Base-by-base conservation (phyloP, 1,140 invertebrate genomes). In the Vanessa atalanta region DNA sequence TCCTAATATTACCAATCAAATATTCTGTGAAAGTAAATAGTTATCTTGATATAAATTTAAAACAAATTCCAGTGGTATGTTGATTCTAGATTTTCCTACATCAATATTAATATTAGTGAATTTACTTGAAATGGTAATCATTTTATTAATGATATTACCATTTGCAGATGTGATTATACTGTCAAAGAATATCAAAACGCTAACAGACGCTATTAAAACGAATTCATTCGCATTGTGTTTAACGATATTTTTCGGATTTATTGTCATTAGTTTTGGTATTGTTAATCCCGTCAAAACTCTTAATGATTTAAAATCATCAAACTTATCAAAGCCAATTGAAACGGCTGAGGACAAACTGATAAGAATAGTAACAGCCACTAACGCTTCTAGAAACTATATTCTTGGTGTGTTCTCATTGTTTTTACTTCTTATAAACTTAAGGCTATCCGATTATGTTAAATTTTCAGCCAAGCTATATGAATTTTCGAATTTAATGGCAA, bases 401-500 rank as follows among this genome's bases (percentile, higher is more conserved):
- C 78, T 90, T 3, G 87, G 82, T 5, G 75, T 68, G 6, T 85
- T 88, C 53, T 88, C 86, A 16, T 66, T 90, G 67, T 86, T 88
- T 72, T 86, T 80, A 57, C 14, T 83, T 3, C 51, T 88, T 15
- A 81, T 86, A 37, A 78, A 72, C 20, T 72, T 83, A 50, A 84
- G 87, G 70, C 60, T 88, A 47, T 78, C 76, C 47, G 86, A 90
- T 31, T 83, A 73, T 71, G 70, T 90, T 15, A 75, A 76, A 65
- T 88, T 88, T 82, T 83, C 88, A 73, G 86, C 84, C 6, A 88
- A 87, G 76, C 73, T 88, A 68, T 73, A 85, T 37, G 86, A 90
- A 73, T 83, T 90, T 47, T 83, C 81, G 9, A 77, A 87, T 76
- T 78, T 88, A 15, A 87, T 88, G 83, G 79, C 72, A 75, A 79